Conservation (phyloP, 2,888 invertebrate genomes). For the Spisula solida region DNA sequence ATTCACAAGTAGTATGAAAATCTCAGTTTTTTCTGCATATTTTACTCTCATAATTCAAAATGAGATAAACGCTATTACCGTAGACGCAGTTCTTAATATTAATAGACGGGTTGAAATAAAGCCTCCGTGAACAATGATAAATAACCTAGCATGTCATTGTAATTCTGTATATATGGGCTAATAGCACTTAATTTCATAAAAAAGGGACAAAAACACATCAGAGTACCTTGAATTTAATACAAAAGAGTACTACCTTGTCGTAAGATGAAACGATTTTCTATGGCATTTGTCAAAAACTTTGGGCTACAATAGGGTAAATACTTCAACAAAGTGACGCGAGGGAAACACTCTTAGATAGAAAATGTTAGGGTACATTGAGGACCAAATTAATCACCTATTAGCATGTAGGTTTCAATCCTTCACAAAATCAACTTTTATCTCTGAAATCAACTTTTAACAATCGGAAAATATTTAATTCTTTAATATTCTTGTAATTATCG, state of each 20-base stretch:
- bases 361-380: not conserved
- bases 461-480: conserved; percentile 19
- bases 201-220: conserved; percentile 18
- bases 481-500: conserved; percentile 47
- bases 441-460: conserved; percentile 22
- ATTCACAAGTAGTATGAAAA: not conserved
- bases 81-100: conserved; percentile 20
- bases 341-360: not conserved
- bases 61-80: conserved; percentile 6
- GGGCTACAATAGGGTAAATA: conserved; percentile 33
- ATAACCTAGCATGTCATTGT: conserved; percentile 34
- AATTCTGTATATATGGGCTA: conserved; percentile 35
- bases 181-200: conserved; percentile 44
- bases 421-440: not conserved
- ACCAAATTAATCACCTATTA: not conserved
- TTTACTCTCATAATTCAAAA: conserved; percentile 20
- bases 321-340: conserved; percentile 14
- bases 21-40: conserved; percentile 17
- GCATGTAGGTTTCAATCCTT: conserved; percentile 4
- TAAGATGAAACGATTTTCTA: conserved; percentile 44
- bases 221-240: conserved; percentile 37
- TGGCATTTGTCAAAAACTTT: conserved; percentile 44
- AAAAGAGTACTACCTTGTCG: conserved; percentile 34
- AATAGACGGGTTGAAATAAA: conserved; percentile 29
- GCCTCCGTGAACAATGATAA: conserved; percentile 23